A percentile compares a stretch with the other conserved stretches of the same genome.
These are phyloP conservation scores for Parazoanthus darwini DNA, from an alignment of 92 coral and sea anemone species.

Conservation along the genomic window DNA sequence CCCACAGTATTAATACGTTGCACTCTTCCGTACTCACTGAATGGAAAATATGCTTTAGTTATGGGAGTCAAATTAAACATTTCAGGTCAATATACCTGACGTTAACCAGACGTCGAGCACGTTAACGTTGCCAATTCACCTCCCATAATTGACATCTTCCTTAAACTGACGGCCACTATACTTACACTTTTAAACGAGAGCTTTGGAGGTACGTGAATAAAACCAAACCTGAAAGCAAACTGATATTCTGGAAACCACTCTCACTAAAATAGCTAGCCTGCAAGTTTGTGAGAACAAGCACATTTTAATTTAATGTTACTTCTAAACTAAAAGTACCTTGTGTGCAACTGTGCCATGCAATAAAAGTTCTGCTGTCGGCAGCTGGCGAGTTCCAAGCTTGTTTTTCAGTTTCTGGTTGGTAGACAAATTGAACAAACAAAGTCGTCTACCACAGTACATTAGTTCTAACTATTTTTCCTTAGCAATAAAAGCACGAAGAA, in stretches of 20 bases:
- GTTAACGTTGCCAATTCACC: too few relatives aligned
- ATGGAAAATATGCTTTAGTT: too few relatives aligned
- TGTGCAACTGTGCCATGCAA: conserved; percentile 84
- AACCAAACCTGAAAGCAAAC: neutral
- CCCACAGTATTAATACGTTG: too few relatives aligned
- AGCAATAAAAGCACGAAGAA: neutral
- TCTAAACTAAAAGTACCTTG: conserved; percentile 52
- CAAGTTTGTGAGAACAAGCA: neutral
- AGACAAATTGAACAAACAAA: neutral
- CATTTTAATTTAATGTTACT: neutral
- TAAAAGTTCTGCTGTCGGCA: conserved; percentile 91
- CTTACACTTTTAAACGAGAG: neutral
- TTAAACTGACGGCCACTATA: too few relatives aligned
- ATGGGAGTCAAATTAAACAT: too few relatives aligned
- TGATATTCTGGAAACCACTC: neutral
- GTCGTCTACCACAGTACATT: neutral
- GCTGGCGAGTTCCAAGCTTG: conserved; percentile 91
- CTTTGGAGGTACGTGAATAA: neutral
- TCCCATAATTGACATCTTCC: too few relatives aligned
- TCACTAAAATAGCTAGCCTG: neutral
- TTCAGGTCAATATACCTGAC: too few relatives aligned
- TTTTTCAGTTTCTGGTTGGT: conserved; percentile 71
- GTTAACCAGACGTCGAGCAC: too few relatives aligned
- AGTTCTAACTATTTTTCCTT: neutral
- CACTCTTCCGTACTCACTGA: too few relatives aligned